Conservation (phyloP, 2,797 vertebrate species). For the Staurois parvus region DNA sequence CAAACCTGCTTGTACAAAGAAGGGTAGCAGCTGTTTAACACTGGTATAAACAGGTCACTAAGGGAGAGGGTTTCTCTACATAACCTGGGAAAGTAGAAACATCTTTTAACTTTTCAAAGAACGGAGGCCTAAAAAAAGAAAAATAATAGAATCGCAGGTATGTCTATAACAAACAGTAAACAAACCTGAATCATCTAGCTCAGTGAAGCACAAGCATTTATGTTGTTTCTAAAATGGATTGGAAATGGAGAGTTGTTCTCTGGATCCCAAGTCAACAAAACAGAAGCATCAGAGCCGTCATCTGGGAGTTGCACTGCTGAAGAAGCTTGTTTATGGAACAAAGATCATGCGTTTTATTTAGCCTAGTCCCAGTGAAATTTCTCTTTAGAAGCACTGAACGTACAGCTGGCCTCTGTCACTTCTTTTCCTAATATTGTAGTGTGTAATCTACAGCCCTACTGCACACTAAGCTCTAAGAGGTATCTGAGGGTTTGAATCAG, state of each 20-base stretch:
- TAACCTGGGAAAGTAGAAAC: neutral
- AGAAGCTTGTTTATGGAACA: conserved; percentile 70
- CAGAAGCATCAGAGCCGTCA: conserved; percentile 60
- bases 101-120: neutral
- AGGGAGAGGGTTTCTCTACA: neutral
- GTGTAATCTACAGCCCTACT: conserved; percentile 35
- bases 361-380: conserved; percentile 66
- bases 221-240: conserved; percentile 66
- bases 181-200: conserved; percentile 45
- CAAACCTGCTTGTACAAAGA: neutral
- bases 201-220: conserved; percentile 59
- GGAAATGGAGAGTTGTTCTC: conserved; percentile 64
- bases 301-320: conserved; percentile 61
- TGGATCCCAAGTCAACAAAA: conserved; percentile 56
- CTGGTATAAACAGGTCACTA: neutral
- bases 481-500: conserved; percentile 34
- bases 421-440: conserved; percentile 48
- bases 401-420: conserved; percentile 62
- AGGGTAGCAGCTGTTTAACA: neutral
- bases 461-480: conserved; percentile 29
- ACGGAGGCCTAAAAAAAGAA: conserved; percentile 4
- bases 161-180: conserved; percentile 26
- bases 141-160: conserved; percentile 47
- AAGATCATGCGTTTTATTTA: conserved; percentile 68
- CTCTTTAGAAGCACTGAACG: conserved; percentile 55